These are phyloP conservation scores for Hypomesus transpacificus DNA, from an alignment of 2,113 vertebrate genomes.

Conservation along the genomic window DNA sequence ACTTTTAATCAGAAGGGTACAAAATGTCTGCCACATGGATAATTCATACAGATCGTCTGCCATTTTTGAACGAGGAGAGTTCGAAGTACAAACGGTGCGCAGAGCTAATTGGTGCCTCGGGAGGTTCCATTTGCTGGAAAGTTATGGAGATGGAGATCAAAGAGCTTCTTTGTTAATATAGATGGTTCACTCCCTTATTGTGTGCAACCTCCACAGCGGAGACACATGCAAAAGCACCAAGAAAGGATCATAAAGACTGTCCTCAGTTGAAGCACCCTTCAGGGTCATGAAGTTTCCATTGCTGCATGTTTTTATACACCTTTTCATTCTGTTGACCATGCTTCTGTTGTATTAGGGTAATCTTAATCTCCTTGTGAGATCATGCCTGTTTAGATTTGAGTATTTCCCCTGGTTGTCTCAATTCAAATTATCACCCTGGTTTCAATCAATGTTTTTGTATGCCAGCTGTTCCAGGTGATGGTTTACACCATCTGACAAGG, in stretches of 20 bases:
- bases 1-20: constrained; percentile 28
- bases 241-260: constrained; percentile 37
- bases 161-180: constrained; percentile 48
- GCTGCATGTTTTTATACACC: not conserved
- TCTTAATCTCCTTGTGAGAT: not conserved
- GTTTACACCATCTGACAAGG: no score
- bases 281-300: not conserved
- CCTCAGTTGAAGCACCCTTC: constrained; percentile 25
- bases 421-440: no score
- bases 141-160: constrained; percentile 56
- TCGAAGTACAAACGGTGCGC: constrained; percentile 54
- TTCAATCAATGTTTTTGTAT: no score
- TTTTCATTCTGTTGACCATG: not conserved
- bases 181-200: constrained; percentile 36
- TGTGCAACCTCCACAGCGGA: constrained; percentile 21
- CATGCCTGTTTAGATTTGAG: not conserved
- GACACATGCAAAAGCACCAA: constrained; percentile 35
- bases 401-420: no score
- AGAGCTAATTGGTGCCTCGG: constrained; percentile 57
- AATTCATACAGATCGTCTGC: constrained; percentile 47
- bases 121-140: constrained; percentile 13
- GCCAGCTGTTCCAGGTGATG: no score
- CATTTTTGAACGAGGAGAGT: constrained; percentile 47
- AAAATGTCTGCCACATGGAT: constrained; percentile 40
- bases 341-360: not conserved